Evolutionary conservation across 2,888 invertebrate species (phyloP).

Genomic region (Melolontha melolontha): DNA sequence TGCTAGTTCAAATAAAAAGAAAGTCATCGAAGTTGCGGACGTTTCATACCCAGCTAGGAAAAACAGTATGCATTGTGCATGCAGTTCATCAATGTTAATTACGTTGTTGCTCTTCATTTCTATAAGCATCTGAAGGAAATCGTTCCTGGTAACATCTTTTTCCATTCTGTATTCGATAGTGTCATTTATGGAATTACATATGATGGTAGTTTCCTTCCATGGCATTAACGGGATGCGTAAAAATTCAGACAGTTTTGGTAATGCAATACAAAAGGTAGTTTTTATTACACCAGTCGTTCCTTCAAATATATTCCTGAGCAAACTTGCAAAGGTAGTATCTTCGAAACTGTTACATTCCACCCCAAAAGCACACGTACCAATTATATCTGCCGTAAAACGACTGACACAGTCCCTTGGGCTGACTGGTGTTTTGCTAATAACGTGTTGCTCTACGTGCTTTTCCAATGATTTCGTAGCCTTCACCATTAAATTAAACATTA

Average conservation of each 20-base stretch:
- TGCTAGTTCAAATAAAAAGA: slow-evolving; percentile 65
- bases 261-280: slow-evolving; percentile 1
- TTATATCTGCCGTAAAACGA: slow-evolving; percentile 66
- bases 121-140: slow-evolving; percentile 37
- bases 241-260: slow-evolving; percentile 23
- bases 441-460: slow-evolving; percentile 3
- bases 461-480: slow-evolving; percentile 9
- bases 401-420: slow-evolving; percentile 5
- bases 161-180: slow-evolving; percentile 23
- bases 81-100: slow-evolving; percentile 64
- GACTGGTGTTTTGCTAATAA: slow-evolving; percentile 63
- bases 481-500: slow-evolving; percentile 67
- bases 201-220: neutral
- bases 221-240: slow-evolving; percentile 11
- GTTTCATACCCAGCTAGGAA: slow-evolving; percentile 70
- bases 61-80: slow-evolving; percentile 63
- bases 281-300: slow-evolving; percentile 1
- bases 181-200: slow-evolving; percentile 19
- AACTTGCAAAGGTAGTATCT: neutral
- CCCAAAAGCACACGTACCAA: slow-evolving; percentile 34
- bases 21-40: slow-evolving; percentile 65
- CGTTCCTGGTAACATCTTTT: slow-evolving; percentile 19
- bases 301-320: neutral
- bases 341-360: slow-evolving; percentile 31
- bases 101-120: slow-evolving; percentile 62